phyloP scores from a whole-genome alignment of 2,113 vertebrate genomes.

The Shinisaurus crocodilurus region DNA sequence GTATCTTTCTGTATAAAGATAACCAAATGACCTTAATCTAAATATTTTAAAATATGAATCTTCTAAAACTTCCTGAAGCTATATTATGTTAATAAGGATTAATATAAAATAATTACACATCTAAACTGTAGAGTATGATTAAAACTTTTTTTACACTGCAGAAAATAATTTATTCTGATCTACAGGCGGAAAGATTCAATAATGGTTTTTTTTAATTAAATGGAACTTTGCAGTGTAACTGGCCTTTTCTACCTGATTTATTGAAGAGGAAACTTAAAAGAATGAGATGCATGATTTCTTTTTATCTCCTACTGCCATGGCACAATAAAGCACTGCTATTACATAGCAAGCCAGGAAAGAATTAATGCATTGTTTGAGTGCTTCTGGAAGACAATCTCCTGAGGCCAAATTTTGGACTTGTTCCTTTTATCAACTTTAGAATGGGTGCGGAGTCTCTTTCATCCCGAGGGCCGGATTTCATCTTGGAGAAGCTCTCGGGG shows the following conservation, averaged over 20 bases:
- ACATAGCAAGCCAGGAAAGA: background rate
- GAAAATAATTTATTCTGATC: background rate
- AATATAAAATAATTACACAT: background rate
- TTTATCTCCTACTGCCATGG: background rate
- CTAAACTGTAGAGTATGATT: background rate
- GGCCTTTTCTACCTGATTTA: background rate
- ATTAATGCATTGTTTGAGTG: background rate
- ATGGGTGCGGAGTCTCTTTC: background rate
- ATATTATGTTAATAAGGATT: conserved; percentile 15
- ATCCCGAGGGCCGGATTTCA: no score
- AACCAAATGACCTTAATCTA: conserved; percentile 11
- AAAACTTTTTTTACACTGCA: background rate
- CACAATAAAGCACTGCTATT: fast-evolving
- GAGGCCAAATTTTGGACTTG: background rate
- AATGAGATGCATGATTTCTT: background rate
- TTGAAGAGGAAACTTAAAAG: background rate
- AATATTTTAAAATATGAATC: conserved; percentile 10
- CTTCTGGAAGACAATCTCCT: background rate
- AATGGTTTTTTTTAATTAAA: background rate
- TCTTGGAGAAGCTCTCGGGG: no score
- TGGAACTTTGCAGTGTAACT: background rate
- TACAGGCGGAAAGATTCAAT: background rate
- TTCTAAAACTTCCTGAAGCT: background rate
- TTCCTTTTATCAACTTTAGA: background rate
- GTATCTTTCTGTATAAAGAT: background rate